These are phyloP conservation scores for Perodicticus potto DNA, from an alignment of 2,797 vertebrate genomes.

Conservation along the genomic window DNA sequence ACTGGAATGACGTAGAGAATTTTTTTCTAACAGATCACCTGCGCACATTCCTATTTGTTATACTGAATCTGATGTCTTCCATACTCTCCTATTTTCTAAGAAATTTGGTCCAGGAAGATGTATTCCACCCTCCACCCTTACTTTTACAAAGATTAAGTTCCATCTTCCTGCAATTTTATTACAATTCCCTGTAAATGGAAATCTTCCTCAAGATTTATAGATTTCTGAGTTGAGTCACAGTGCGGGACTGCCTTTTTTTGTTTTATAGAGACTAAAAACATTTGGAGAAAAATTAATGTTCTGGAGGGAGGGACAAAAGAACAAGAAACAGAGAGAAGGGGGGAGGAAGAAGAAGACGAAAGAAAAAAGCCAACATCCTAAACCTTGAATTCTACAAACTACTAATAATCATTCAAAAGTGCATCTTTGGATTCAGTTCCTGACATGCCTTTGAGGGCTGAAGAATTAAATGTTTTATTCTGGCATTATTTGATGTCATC, in stretches of 20 bases:
- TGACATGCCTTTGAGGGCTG: background rate
- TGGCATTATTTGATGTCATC: background rate
- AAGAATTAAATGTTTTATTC: conserved; percentile 57
- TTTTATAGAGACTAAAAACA: background rate
- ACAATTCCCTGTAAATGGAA: background rate
- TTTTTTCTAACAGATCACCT: conserved; percentile 40
- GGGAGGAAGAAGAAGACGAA: background rate
- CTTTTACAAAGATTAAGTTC: conserved; percentile 25
- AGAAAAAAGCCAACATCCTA: background rate
- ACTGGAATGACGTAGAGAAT: conserved; percentile 64
- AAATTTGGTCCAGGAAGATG: conserved; percentile 35
- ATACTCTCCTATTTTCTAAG: background rate
- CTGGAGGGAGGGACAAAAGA: background rate
- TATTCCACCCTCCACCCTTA: background rate
- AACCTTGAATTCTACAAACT: conserved; percentile 47
- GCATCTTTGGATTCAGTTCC: background rate
- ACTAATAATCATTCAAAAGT: background rate
- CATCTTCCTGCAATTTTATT: conserved; percentile 14
- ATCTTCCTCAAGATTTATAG: conserved; percentile 24
- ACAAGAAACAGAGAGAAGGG: background rate
- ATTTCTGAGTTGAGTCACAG: conserved; percentile 2
- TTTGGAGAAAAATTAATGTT: conserved; percentile 19
- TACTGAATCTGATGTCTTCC: conserved; percentile 41
- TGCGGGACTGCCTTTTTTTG: background rate
- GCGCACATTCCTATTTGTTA: conserved; percentile 51